A percentile compares a stretch with the other conserved stretches of the same genome.
phyloP scores from a whole-genome alignment of 30 jellyfish, hydroid and myxozoan genomes.

The Aurelia coerulea region DNA sequence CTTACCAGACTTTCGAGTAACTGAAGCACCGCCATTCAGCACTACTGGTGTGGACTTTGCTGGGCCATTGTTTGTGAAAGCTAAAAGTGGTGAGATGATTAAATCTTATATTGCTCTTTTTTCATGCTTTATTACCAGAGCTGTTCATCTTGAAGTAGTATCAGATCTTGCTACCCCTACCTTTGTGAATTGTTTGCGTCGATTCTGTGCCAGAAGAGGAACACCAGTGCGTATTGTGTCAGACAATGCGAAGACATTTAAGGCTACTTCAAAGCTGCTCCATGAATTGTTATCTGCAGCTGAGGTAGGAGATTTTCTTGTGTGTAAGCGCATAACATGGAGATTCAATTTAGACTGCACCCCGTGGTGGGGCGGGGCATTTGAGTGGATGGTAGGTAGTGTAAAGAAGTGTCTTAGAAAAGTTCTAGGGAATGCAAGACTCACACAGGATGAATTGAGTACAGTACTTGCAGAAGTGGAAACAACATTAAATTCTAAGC shows the following conservation, averaged over 20 bases:
- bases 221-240: conserved; percentile 40
- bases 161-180: conserved; percentile 14
- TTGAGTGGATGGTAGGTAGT: conserved; percentile 23
- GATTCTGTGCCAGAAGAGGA: conserved; percentile 48
- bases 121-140: conserved; percentile 57
- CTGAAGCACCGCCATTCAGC: conserved; percentile 50
- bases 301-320: background rate
- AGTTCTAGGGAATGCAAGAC: conserved; percentile 19
- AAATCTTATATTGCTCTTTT: conserved; percentile 32
- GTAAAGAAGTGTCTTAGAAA: conserved; percentile 16
- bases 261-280: background rate
- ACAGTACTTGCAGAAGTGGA: conserved; percentile 17
- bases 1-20: conserved; percentile 57
- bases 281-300: background rate
- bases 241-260: conserved; percentile 64
- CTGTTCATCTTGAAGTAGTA: conserved; percentile 44
- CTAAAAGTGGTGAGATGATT: background rate
- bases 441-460: conserved; percentile 5
- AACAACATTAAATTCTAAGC: conserved; percentile 17
- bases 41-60: conserved; percentile 58
- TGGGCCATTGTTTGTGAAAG: conserved; percentile 46
- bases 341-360: too few relatives aligned
- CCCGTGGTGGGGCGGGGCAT: conserved; percentile 9
- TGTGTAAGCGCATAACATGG: too few relatives aligned
- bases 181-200: conserved; percentile 9